phyloP scores from a whole-genome alignment of 2,888 invertebrate genomes.

The Cryptus viduatorius region DNA sequence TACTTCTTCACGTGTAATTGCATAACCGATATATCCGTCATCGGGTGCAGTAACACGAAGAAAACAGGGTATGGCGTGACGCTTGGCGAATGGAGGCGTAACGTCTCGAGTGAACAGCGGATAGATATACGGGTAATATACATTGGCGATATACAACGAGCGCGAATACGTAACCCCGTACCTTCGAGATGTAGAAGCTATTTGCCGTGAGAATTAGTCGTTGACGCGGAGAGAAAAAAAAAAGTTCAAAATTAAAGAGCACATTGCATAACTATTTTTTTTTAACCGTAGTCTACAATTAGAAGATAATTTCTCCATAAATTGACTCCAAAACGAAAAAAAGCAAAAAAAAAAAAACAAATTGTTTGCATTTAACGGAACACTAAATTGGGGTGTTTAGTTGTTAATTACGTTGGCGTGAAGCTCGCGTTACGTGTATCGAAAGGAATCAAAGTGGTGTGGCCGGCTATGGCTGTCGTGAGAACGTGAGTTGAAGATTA shows the following conservation, averaged over 20 bases:
- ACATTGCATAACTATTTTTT: background rate
- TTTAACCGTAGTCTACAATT: background rate
- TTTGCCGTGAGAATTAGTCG: conserved; percentile 55
- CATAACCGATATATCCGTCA: conserved; percentile 55
- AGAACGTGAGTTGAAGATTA: conserved; percentile 64
- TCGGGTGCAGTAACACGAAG: conserved; percentile 54
- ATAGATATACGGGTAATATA: conserved; percentile 37
- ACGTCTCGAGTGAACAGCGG: conserved; percentile 63
- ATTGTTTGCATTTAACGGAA: background rate
- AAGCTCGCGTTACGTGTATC: conserved; percentile 29
- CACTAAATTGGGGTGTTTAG: conserved; percentile 1
- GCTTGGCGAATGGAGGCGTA: conserved; percentile 61
- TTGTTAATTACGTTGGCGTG: conserved; percentile 23
- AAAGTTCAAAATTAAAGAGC: background rate
- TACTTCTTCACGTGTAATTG: conserved; percentile 44
- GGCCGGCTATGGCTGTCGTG: conserved; percentile 8
- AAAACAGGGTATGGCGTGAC: conserved; percentile 61
- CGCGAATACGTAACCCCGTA: conserved; percentile 52
- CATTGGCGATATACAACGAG: conserved; percentile 36
- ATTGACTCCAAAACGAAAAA: background rate
- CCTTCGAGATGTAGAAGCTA: conserved; percentile 19
- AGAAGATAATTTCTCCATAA: background rate
- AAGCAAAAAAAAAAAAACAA: conserved; percentile 4
- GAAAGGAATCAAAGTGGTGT: conserved; percentile 32
- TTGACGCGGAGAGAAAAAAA: background rate